Evolutionary conservation across 30 jellyfish, hydroid and myxozoan species (phyloP), one percentile per base, ranked within the genome.

Genomic region (Aurelia coerulea): DNA sequence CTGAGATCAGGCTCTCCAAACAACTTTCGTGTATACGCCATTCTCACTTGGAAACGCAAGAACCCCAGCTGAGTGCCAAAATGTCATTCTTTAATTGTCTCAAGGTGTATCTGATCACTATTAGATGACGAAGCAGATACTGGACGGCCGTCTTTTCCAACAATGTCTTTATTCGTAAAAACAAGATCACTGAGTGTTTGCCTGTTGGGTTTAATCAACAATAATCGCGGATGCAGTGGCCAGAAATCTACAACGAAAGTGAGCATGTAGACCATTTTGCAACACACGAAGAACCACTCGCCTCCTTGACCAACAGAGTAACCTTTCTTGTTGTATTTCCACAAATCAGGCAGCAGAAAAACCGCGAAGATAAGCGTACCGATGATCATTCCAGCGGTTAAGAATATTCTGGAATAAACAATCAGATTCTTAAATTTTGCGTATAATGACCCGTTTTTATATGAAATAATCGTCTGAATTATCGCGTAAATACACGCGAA

Each of bases 261-360:
- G 75, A 86, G 39, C 80, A 75, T 53, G 54, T 35, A 86, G 10
- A 78, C 59, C 84, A 76, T 75, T 18, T 86, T 86, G 64, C 80
- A 73, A 32, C 73, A 62, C 18, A 79, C 86, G 80, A 86, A 76
- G 69, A 86, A 79, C 95, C 95, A 86, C 66, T 86, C 95, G 6
- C 79, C 95, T 19, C 89, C 81, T 66, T 86, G 95, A 42, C 88
- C 56, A 8, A 86, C 95, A 19, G 95, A 86, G 7, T 53, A 15
- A 6, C 86, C 86, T 31, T 65, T 78, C 59, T 56, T 39, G 80
- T 86, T 86, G 84, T 65, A 76, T 66, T 78, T 76, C n/a, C 18
- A 15, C 46, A 86, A 81, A 17, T 73, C 85, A 15, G 89, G 90
- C 2, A 8, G 77, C 18, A 86, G 90, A 76, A 86, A 86, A 15